A percentile compares a stretch with the other conserved stretches of the same genome.
These are phyloP conservation scores for Hippolais icterina DNA, from an alignment of 2,113 vertebrate species.

Conservation along the genomic window DNA sequence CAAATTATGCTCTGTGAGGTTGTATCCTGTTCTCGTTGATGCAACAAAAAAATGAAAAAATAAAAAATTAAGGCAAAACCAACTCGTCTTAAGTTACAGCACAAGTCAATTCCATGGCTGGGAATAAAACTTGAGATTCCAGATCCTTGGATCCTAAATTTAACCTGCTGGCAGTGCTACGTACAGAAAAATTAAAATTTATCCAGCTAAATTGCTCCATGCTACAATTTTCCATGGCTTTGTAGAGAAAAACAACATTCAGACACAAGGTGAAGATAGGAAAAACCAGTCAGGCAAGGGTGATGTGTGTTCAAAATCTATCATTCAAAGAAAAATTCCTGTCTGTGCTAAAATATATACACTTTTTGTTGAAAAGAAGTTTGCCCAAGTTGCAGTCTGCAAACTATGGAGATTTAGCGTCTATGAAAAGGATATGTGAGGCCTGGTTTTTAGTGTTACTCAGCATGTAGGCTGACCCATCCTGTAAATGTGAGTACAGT, in stretches of 20 bases:
- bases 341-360: not conserved
- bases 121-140: not conserved
- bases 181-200: not conserved
- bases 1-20: not conserved
- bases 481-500: fast-evolving
- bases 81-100: not conserved
- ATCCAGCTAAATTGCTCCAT: not conserved
- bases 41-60: not conserved
- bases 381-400: not conserved
- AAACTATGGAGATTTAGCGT: not conserved
- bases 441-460: not conserved
- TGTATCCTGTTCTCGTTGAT: not conserved
- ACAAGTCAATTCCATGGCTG: not conserved
- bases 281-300: not conserved
- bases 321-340: not conserved
- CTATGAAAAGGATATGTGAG: fast-evolving
- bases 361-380: not conserved
- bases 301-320: not conserved
- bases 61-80: not conserved
- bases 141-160: not conserved
- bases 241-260: not conserved
- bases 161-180: not conserved
- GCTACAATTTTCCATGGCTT: not conserved
- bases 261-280: not conserved
- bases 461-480: not conserved